phyloP scores from a whole-genome alignment of 1,140 invertebrate species.

The Streblospio benedicti region DNA sequence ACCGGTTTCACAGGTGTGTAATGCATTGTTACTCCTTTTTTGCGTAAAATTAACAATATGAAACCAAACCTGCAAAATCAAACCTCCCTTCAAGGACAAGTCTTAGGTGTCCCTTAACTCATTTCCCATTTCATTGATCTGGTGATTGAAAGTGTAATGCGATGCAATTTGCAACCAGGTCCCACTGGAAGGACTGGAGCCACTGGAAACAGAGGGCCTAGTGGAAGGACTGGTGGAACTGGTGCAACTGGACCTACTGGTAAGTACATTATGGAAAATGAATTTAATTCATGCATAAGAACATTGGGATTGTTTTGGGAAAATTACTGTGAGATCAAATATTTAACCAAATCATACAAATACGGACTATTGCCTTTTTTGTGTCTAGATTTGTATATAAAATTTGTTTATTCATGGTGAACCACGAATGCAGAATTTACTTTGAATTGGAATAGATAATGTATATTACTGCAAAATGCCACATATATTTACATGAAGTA shows the following conservation, averaged over 20 bases:
- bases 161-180: too few relatives aligned
- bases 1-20: slow-evolving; percentile 3
- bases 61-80: too few relatives aligned
- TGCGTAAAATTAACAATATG: too few relatives aligned
- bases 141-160: too few relatives aligned
- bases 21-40: too few relatives aligned
- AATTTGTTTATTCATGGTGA: neutral
- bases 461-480: too few relatives aligned
- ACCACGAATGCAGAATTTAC: neutral
- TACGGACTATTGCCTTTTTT: neutral
- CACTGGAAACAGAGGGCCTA: neutral
- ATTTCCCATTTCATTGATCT: too few relatives aligned
- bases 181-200: slow-evolving; percentile 2
- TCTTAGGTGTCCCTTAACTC: too few relatives aligned
- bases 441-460: too few relatives aligned
- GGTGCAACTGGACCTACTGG: slow-evolving; percentile 11
- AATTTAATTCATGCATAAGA: neutral
- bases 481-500: too few relatives aligned
- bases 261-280: neutral
- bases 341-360: neutral
- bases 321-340: neutral
- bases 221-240: slow-evolving; percentile 4
- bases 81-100: too few relatives aligned
- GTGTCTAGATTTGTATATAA: neutral
- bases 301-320: too few relatives aligned